Conservation (phyloP, 2,888 invertebrate genomes). For the Gisinianus flammeolus region DNA sequence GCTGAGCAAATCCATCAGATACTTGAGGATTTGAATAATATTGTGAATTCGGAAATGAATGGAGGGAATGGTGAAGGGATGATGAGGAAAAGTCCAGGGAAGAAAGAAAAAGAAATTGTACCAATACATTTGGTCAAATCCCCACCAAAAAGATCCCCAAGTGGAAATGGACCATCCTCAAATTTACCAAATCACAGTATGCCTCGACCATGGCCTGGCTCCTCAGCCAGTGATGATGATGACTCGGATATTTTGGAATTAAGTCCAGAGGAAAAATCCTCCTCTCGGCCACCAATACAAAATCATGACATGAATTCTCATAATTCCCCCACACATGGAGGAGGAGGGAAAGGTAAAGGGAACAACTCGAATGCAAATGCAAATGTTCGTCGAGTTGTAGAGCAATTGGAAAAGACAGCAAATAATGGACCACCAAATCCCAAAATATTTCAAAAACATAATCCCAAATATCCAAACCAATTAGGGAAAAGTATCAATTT, state of each 20-base stretch:
- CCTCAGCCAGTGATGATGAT: slow-evolving; percentile 52
- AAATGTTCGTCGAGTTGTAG: slow-evolving; percentile 53
- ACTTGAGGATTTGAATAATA: slow-evolving; percentile 57
- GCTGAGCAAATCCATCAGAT: slow-evolving; percentile 58
- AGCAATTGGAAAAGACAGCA: slow-evolving; percentile 52
- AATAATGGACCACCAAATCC: slow-evolving; percentile 33
- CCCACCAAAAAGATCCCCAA: slow-evolving; percentile 44
- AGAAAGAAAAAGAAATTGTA: slow-evolving; percentile 52
- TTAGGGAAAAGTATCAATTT: slow-evolving; percentile 7
- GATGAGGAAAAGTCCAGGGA: neutral
- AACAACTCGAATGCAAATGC: slow-evolving; percentile 9
- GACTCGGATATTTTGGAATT: slow-evolving; percentile 51
- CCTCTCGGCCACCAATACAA: neutral
- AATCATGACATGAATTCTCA: neutral
- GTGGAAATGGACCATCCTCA: neutral
- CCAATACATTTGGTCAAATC: slow-evolving; percentile 53
- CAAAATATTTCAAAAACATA: slow-evolving; percentile 46
- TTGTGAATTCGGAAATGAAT: slow-evolving; percentile 57
- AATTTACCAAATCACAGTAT: slow-evolving; percentile 21
- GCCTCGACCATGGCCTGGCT: slow-evolving; percentile 50
- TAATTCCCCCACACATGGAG: neutral
- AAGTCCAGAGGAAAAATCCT: slow-evolving; percentile 10
- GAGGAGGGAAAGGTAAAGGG: neutral
- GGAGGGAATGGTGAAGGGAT: slow-evolving; percentile 10
- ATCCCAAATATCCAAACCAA: slow-evolving; percentile 42